A percentile compares a stretch with the other conserved stretches of the same genome.
Evolutionary conservation across 2,888 invertebrate genomes (phyloP).

Genomic region (Boloria euphrosyne): DNA sequence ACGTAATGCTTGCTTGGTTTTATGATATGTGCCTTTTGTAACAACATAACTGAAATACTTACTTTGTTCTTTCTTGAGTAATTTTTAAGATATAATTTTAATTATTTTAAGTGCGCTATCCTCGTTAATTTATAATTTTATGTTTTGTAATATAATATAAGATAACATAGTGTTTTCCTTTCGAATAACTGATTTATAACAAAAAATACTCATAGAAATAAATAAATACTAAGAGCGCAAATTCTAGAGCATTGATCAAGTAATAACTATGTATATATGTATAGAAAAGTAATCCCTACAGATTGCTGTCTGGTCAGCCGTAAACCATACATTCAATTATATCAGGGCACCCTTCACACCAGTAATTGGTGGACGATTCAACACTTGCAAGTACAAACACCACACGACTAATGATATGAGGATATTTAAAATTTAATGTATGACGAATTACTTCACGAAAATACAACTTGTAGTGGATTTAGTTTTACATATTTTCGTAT

Average conservation of each 20-base stretch:
- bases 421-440: background rate
- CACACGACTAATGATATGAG: slow-evolving; percentile 31
- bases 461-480: too few relatives aligned
- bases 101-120: background rate
- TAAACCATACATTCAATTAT: slow-evolving; percentile 76
- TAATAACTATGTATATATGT: background rate
- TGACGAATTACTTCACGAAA: background rate
- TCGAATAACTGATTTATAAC: too few relatives aligned
- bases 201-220: too few relatives aligned
- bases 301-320: slow-evolving; percentile 39
- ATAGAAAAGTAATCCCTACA: background rate
- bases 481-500: too few relatives aligned
- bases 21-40: slow-evolving; percentile 37
- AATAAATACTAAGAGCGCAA: background rate
- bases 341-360: slow-evolving; percentile 66
- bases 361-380: slow-evolving; percentile 67
- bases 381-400: slow-evolving; percentile 51
- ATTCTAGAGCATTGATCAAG: background rate
- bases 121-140: too few relatives aligned
- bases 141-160: too few relatives aligned
- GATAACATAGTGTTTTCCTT: too few relatives aligned
- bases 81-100: slow-evolving; percentile 2
- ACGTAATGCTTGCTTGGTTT: slow-evolving; percentile 38
- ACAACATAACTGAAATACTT: slow-evolving; percentile 36
- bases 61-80: slow-evolving; percentile 26